Percentiles rank a stretch among this genome's conserved stretches.
Conservation (phyloP, 2,797 vertebrate genomes). For the Dendrocincla fuliginosa region DNA sequence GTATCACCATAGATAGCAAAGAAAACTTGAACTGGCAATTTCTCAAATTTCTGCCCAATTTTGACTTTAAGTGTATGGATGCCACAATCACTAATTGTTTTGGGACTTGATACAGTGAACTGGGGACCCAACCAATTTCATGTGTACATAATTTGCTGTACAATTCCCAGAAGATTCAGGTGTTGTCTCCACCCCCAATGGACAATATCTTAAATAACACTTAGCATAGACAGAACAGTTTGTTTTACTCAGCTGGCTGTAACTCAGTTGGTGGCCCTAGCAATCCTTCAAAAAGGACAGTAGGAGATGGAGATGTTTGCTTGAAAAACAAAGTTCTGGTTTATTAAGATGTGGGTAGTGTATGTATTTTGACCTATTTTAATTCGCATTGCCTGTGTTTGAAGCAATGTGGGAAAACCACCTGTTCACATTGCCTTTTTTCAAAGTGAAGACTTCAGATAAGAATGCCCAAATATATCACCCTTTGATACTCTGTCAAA, state of each 20-base stretch:
- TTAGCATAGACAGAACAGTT: conserved; percentile 1
- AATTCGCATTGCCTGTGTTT: neutral
- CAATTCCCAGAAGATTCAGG: neutral
- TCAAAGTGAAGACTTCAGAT: neutral
- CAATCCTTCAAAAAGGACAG: neutral
- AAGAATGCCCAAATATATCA: conserved; percentile 6
- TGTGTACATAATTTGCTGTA: neutral
- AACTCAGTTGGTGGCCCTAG: neutral
- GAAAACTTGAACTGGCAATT: neutral
- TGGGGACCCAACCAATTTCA: neutral
- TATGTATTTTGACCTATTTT: conserved; percentile 4
- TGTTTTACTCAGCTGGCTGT: neutral
- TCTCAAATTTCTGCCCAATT: neutral
- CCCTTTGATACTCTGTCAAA: conserved; percentile 26
- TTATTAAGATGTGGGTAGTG: neutral
- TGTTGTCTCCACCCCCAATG: neutral
- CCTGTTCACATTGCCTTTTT: neutral
- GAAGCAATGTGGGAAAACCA: neutral
- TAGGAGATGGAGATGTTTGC: neutral
- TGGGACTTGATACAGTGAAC: neutral
- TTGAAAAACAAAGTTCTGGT: neutral
- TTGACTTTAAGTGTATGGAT: neutral
- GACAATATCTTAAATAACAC: conserved; percentile 36
- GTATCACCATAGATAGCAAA: neutral
- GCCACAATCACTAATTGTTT: neutral